Evolutionary conservation across 2,888 invertebrate genomes (phyloP).

Genomic region (Drosophila seclusa): DNA sequence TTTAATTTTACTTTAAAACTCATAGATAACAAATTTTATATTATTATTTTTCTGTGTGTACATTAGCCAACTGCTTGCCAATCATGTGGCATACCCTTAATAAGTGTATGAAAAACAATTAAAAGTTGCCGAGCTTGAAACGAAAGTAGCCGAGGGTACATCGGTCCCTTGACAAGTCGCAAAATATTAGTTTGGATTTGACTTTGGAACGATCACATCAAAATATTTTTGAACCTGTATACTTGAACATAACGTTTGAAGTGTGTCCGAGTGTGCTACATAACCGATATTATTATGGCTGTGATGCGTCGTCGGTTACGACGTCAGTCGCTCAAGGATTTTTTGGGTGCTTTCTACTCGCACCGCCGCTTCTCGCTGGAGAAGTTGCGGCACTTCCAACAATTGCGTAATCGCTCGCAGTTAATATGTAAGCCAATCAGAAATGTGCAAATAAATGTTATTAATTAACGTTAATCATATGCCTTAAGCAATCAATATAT

Average conservation of each 20-base stretch:
- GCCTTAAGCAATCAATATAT: not conserved
- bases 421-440: conserved; percentile 57
- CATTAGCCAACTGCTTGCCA: not conserved
- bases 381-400: conserved; percentile 59
- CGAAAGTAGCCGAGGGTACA: conserved; percentile 62
- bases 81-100: conserved; percentile 1
- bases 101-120: conserved; percentile 39
- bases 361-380: conserved; percentile 68
- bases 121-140: conserved; percentile 42
- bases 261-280: not conserved
- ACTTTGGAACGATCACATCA: conserved; percentile 53
- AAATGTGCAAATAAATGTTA: conserved; percentile 17
- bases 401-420: conserved; percentile 56
- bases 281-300: conserved; percentile 49
- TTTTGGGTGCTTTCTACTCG: conserved; percentile 60
- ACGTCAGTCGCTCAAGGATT: conserved; percentile 70
- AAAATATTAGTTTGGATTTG: conserved; percentile 60
- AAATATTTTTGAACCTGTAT: conserved; percentile 1
- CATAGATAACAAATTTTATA: not conserved
- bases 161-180: conserved; percentile 43
- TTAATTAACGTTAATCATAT: conserved; percentile 10
- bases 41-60: not conserved
- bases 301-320: conserved; percentile 65
- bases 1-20: not conserved
- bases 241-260: conserved; percentile 6